Evolutionary conservation across 2,888 invertebrate genomes (phyloP), one percentile per base, ranked within the genome.

Genomic region (Morpho helenor): DNA sequence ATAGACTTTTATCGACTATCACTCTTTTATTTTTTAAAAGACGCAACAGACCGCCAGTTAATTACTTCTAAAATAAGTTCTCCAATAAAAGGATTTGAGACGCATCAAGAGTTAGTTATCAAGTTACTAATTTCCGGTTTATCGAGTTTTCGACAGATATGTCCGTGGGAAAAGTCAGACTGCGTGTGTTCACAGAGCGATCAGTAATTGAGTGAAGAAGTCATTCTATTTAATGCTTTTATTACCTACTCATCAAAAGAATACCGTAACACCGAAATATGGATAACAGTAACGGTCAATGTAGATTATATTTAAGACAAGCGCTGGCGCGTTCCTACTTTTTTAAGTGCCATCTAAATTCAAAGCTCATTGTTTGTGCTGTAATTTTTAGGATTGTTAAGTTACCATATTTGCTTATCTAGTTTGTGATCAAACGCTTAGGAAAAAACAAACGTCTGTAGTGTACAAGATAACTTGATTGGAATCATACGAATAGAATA

Each of bases 121-220:
- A 55, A 49, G 46, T 57, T 55, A 56, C 52, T 55, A 49, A 69
- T 82, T 82, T 87, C 88, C 87, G 85, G 89, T 87, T 80, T 80
- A 74, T 82, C 88, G 79, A 82, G 87, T 89, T 86, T 82, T 72
- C 76, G 81, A 76, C 74, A 79, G 78, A 79, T 79, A 82, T 61
- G 65, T 70, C 79, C 85, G 86, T 89, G 87, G 78, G 87, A 88
- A 59, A 43, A 46, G 57, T 59, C 41, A 56, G 46, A 9, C 55
- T 40, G 44, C 16, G 46, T 44, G 16, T 41, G 48, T 55, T 61
- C 54, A 39, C 49, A 46, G 49, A 41, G 23, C 47, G 48, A 16
- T 43, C 42, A 47, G 42, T 42, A 57, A 57, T 48, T 52, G 47
- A 48, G 47, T 52, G 47, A 16, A 43, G 10, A 50, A 23, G 45